Base-by-base conservation (phyloP, 2,888 invertebrate species). In the Venusia cambrica region DNA sequence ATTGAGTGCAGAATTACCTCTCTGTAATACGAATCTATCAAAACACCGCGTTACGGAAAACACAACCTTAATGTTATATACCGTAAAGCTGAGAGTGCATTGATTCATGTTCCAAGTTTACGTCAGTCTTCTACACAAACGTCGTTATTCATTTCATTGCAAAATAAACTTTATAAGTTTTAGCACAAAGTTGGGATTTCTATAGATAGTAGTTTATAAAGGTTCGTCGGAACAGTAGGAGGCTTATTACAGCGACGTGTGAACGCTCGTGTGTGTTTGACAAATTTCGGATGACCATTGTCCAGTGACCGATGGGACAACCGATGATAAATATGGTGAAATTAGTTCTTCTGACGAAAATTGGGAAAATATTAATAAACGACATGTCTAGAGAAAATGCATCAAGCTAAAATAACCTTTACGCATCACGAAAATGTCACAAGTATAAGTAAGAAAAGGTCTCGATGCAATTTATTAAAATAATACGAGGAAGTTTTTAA, bases 211-310 rank as follows among this genome's bases (percentile, higher is more conserved):
- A 45, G 12, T 15, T 13, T 14, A 18, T 33, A 9, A 12, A 27
- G 3, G 27, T 32, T 17, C 24, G 22, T 31, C 26, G 18, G 38
- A 59, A 56, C 68, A 54, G 58, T 61, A 54, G 66, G 64, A 64
- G 64, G 67, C 67, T 72, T 72, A 72, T 72, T 71, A 68, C 51
- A 45, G 45, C 26, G 37, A 38, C 56, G 63, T 71, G 71, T 54
- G 71, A 73, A 69, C 50, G 19, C 11, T 45, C 41, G 63, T 38
- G 61, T 73, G 73, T 45, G 50, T 53, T 49, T 62, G 69, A 69
- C 69, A 63, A 62, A 57, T 50, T 37, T 22, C 42, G 43, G 35
- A 44, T 36, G 20, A 33, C 46, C 47, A 53, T 51, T 60, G 64
- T 64, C 41, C 42, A 35, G 34, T 60, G 67, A 64, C 60, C 62